Evolutionary conservation across 2,888 invertebrate genomes (phyloP).

Genomic region (Troides aeacus): DNA sequence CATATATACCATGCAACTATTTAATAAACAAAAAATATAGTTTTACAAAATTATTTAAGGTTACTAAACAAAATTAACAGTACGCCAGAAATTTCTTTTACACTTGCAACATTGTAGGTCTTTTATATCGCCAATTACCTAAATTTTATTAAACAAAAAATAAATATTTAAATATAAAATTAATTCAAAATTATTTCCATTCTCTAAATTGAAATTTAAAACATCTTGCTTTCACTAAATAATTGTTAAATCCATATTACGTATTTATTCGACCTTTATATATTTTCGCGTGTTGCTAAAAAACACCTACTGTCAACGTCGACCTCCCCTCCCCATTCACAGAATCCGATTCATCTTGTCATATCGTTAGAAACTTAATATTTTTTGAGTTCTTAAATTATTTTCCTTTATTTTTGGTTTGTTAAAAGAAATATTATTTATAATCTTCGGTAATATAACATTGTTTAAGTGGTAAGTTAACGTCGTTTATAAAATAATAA

Average conservation of each 20-base stretch:
- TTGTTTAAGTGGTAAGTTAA: constrained; percentile 51
- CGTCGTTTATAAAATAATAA: constrained; percentile 29
- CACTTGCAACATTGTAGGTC: neutral
- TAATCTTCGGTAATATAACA: constrained; percentile 42
- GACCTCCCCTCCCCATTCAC: constrained; percentile 43
- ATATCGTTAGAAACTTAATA: constrained; percentile 52
- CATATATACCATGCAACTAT: neutral
- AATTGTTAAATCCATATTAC: neutral
- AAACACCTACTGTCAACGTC: constrained; percentile 45
- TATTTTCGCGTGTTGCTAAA: neutral
- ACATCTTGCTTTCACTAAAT: too few relatives aligned
- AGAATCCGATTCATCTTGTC: constrained; percentile 65
- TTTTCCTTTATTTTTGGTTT: constrained; percentile 64
- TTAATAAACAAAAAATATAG: neutral
- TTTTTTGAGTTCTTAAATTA: constrained; percentile 65
- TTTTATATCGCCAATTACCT: neutral
- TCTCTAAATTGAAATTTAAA: neutral
- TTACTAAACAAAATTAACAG: neutral
- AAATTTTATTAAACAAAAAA: neutral
- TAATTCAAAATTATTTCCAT: neutral
- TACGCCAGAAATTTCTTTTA: neutral
- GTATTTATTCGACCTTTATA: neutral
- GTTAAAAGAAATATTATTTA: constrained; percentile 47
- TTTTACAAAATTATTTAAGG: neutral
- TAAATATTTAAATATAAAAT: neutral